phyloP scores from a whole-genome alignment of 2,888 invertebrate genomes.

The Proisotoma minuta region DNA sequence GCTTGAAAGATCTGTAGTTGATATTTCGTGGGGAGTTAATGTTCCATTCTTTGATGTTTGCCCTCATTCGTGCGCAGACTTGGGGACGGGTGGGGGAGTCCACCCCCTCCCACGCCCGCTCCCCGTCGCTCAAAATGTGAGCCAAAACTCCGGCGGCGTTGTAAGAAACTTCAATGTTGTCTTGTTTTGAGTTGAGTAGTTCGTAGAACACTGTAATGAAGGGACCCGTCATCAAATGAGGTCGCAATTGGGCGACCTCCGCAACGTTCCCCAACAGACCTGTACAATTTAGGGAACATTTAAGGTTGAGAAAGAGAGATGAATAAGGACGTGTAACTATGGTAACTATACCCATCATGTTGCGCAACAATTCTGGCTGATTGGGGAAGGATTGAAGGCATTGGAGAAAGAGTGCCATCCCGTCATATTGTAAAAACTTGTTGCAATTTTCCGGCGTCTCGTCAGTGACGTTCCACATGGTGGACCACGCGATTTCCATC shows the following conservation, averaged over 20 bases:
- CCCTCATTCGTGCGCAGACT: constrained; percentile 70
- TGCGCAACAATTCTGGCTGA: constrained; percentile 82
- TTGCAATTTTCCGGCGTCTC: constrained; percentile 93
- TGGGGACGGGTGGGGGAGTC: constrained; percentile 64
- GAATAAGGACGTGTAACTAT: no score
- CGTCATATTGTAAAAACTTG: constrained; percentile 78
- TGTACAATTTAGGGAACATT: background rate
- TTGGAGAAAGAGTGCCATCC: constrained; percentile 81
- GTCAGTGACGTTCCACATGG: constrained; percentile 97
- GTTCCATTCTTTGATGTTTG: constrained; percentile 84
- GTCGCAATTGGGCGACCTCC: constrained; percentile 77
- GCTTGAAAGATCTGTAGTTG: constrained; percentile 91
- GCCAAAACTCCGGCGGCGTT: constrained; percentile 93
- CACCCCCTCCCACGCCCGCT: constrained; percentile 69
- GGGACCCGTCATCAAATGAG: constrained; percentile 74
- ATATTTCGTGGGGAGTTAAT: constrained; percentile 83
- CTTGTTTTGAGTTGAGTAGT: constrained; percentile 75
- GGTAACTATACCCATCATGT: constrained; percentile 81
- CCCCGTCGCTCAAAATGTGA: constrained; percentile 90
- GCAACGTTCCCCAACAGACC: constrained; percentile 85
- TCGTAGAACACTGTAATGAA: constrained; percentile 82
- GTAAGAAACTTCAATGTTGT: constrained; percentile 94
- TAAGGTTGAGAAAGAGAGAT: no score
- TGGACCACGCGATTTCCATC: constrained; percentile 96
- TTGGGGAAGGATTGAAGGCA: constrained; percentile 84